These are phyloP conservation scores for Euura saliciscinereae DNA, from an alignment of 1,140 invertebrate genomes.

Conservation along the genomic window DNA sequence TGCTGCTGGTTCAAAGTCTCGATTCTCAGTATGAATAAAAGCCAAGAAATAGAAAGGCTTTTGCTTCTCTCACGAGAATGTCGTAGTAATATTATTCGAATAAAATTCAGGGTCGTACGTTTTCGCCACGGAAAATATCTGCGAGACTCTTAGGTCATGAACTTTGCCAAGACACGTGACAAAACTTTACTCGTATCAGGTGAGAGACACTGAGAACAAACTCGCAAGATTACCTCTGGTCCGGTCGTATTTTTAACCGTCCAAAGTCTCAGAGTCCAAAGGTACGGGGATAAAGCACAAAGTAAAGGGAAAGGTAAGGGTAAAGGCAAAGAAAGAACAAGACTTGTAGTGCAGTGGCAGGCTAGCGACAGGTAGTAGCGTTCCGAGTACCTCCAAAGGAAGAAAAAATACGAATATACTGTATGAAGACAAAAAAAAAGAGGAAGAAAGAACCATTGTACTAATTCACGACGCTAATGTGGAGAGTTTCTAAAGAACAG, in stretches of 20 bases:
- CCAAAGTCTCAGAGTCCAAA: background rate
- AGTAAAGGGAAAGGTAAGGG: background rate
- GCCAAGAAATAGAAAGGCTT: background rate
- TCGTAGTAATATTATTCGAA: too few species aligned
- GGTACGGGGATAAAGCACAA: background rate
- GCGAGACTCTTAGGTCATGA: too few species aligned
- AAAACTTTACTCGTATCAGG: too few species aligned
- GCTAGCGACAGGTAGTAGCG: background rate
- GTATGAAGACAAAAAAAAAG: slow-evolving; percentile 8
- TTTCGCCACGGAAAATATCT: too few species aligned
- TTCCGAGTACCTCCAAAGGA: background rate
- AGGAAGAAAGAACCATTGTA: slow-evolving; percentile 24
- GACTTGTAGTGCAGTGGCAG: background rate
- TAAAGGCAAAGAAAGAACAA: background rate
- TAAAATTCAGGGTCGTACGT: too few species aligned
- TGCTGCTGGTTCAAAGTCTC: background rate
- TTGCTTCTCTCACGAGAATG: background rate
- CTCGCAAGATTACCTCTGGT: too few species aligned
- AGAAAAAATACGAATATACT: slow-evolving; percentile 6
- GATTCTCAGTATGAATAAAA: background rate
- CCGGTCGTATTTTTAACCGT: too few species aligned
- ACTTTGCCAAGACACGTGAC: too few species aligned
- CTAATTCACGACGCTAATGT: slow-evolving; percentile 38
- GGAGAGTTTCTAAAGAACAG: slow-evolving; percentile 36
- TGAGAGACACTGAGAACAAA: too few species aligned